Percentiles rank a stretch among this genome's conserved stretches.
phyloP scores from a whole-genome alignment of 2,888 invertebrate species.

The Microctonus aethiopoides region DNA sequence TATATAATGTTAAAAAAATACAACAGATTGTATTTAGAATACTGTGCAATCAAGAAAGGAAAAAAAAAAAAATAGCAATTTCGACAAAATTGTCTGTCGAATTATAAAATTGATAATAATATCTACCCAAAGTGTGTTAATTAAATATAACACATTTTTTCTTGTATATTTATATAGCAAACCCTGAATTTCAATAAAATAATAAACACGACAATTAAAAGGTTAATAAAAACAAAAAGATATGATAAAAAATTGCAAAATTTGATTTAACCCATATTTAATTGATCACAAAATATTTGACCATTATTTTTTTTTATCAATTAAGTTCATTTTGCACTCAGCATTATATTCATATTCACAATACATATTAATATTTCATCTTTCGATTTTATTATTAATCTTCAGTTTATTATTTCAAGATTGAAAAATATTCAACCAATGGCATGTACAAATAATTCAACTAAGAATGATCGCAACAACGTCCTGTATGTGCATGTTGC shows the following conservation, averaged over 20 bases:
- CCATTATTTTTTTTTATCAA: constrained; percentile 17
- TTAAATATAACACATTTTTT: constrained; percentile 1
- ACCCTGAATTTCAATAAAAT: constrained; percentile 37
- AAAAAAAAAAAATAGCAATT: background rate
- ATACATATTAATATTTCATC: background rate
- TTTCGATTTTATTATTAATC: constrained; percentile 21
- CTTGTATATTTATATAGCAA: constrained; percentile 41
- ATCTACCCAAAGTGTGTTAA: constrained; percentile 26
- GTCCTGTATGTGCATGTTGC: constrained; percentile 54
- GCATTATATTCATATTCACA: background rate
- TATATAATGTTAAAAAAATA: constrained; percentile 18
- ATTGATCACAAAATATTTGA: constrained; percentile 4
- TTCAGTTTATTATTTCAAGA: constrained; percentile 8
- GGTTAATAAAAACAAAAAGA: background rate
- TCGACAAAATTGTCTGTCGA: background rate
- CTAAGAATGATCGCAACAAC: constrained; percentile 60
- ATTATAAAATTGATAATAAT: constrained; percentile 9
- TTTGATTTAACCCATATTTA: constrained; percentile 8
- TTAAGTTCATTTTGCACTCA: background rate
- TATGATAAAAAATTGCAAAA: background rate
- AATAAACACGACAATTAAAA: constrained; percentile 30
- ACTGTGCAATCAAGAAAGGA: constrained; percentile 35
- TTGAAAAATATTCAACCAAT: background rate
- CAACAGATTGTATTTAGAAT: constrained; percentile 15
- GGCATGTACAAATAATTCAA: background rate